These are phyloP conservation scores for Urocyon cinereoargenteus DNA, from an alignment of 2,797 vertebrate genomes.

Conservation along the genomic window DNA sequence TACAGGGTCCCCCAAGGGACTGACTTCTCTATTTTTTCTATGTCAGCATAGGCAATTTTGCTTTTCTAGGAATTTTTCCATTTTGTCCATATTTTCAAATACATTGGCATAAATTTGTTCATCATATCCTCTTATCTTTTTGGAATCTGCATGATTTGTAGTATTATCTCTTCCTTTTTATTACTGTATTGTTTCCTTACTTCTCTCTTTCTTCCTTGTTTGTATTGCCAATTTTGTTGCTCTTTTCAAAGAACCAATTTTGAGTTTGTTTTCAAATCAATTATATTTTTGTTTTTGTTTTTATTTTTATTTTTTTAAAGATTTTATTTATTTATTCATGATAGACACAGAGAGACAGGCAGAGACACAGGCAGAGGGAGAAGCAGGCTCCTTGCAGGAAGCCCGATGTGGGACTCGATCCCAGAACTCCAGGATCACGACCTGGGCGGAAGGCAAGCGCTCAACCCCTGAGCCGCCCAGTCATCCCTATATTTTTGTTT, in stretches of 20 bases:
- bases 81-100: not conserved
- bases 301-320: too few relatives aligned
- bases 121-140: not conserved
- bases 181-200: not conserved
- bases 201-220: not conserved
- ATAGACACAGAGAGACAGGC: too few relatives aligned
- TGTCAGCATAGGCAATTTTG: not conserved
- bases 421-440: too few relatives aligned
- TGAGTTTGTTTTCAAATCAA: not conserved
- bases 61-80: constrained; percentile 3
- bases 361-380: too few relatives aligned
- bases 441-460: too few relatives aligned
- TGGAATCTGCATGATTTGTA: not conserved
- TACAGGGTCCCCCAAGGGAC: not conserved
- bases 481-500: not conserved
- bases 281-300: not conserved
- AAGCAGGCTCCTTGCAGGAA: too few relatives aligned
- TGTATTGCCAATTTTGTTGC: not conserved
- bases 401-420: too few relatives aligned
- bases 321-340: too few relatives aligned
- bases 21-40: not conserved
- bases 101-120: not conserved
- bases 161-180: not conserved
- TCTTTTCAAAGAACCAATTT: not conserved
- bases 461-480: too few relatives aligned